Base-by-base conservation (phyloP, 2,888 invertebrate genomes). In the Heliconius aoede region DNA sequence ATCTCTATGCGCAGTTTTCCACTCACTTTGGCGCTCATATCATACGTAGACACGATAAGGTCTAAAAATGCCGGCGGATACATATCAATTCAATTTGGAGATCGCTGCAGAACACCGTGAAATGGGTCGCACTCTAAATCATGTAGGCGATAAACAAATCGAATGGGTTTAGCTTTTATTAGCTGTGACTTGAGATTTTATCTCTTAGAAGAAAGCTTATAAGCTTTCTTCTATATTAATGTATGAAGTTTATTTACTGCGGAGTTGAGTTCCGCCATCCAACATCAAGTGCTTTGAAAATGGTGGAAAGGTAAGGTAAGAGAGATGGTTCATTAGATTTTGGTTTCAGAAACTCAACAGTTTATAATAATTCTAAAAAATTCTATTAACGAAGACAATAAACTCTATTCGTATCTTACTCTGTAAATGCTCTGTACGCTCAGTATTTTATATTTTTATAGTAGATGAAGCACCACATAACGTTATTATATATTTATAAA, bases 11-110 rank as follows among this genome's bases (percentile, higher is more conserved):
- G 51, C 82, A 83, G 88, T 90, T 93, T 72, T 91, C 90, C 90
- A 85, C 86, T 85, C 89, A 86, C 86, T 93, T 92, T 90, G 86
- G 85, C 88, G 87, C 86, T 84, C 89, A 86, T 87, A 89, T 93
- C 91, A 93, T 91, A 91, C 60, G 26, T 26, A 60, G 60, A 60
- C 24, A 60, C 89, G 92, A 90, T 91, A 91, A 88, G 90, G 89
- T 88, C 86, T 89, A 93, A 92, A 94, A 93, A 93, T 89, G 90
- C 90, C 84, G 91, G 90, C 91, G 89, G 91, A 90, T 91, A 92
- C 93, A 91, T 94, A 94, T 94, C 94, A 94, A 93, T 94, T 94
- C 93, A 94, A 93, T 93, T 93, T 93, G 86, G 85, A 85, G 86
- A 88, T 87, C 88, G 87, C 86, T 78, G 83, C 81, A 79, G 83